Conservation (phyloP, 2,888 invertebrate genomes). For the Sinelater perroti region DNA sequence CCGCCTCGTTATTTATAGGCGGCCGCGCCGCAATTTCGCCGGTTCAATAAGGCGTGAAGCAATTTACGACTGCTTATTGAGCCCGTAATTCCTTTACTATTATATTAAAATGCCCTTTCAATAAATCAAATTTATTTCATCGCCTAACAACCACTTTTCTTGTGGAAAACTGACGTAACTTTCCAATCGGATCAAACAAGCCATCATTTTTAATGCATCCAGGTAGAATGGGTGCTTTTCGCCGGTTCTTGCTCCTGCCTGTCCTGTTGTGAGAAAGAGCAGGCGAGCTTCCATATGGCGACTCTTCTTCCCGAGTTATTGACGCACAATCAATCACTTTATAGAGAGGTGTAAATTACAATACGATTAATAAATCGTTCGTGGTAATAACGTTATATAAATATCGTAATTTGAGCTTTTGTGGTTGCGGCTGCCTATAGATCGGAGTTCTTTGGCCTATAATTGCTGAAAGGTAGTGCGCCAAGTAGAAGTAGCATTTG, state of each 20-base stretch:
- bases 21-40: slow-evolving; percentile 21
- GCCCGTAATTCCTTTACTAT: slow-evolving; percentile 29
- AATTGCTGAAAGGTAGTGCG: no score
- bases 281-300: background rate
- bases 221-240: slow-evolving; percentile 8
- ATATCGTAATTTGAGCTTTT: slow-evolving; percentile 14
- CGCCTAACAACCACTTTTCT: slow-evolving; percentile 29
- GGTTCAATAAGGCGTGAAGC: slow-evolving; percentile 29
- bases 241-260: background rate
- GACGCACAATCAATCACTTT: slow-evolving; percentile 24
- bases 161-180: slow-evolving; percentile 29
- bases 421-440: no score
- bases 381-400: slow-evolving; percentile 22
- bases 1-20: slow-evolving; percentile 20
- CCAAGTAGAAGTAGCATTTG: no score
- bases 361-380: slow-evolving; percentile 24
- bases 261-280: no score
- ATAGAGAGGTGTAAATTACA: slow-evolving; percentile 31
- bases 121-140: slow-evolving; percentile 35
- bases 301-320: slow-evolving; percentile 4
- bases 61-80: slow-evolving; percentile 22
- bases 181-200: slow-evolving; percentile 29
- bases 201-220: slow-evolving; percentile 22
- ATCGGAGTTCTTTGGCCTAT: no score
- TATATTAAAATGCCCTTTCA: slow-evolving; percentile 31